Evolutionary conservation across 2,797 vertebrate species (phyloP).

Genomic region (Argentina silus): DNA sequence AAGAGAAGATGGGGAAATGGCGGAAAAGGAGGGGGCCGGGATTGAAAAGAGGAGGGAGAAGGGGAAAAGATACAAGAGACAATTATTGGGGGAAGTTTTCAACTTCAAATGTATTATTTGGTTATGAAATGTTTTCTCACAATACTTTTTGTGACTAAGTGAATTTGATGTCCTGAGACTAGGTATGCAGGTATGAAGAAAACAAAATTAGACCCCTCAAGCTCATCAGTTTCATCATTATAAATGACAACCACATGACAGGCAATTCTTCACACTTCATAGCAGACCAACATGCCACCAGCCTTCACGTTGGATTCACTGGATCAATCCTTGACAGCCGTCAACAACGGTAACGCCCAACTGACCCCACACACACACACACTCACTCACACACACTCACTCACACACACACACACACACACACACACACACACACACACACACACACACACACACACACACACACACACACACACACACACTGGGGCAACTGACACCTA

Average conservation of each 20-base stretch:
- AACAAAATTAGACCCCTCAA: neutral
- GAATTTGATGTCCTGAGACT: neutral
- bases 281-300: neutral
- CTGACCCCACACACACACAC: too few relatives aligned
- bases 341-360: neutral
- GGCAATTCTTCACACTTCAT: constrained; percentile 19
- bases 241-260: constrained; percentile 19
- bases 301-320: constrained; percentile 11
- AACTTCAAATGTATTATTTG: neutral
- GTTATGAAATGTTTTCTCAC: neutral
- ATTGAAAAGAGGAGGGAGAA: neutral
- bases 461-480: too few relatives aligned
- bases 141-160: neutral
- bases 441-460: too few relatives aligned
- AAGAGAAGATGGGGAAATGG: neutral
- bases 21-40: neutral
- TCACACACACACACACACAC: too few relatives aligned
- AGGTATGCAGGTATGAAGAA: neutral
- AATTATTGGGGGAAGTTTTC: neutral
- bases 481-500: constrained; percentile 58
- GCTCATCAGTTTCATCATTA: constrained; percentile 15
- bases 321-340: neutral
- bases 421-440: too few relatives aligned
- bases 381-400: too few relatives aligned
- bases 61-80: neutral